Base-by-base conservation (phyloP, 1,140 invertebrate species). In the Mya arenaria region DNA sequence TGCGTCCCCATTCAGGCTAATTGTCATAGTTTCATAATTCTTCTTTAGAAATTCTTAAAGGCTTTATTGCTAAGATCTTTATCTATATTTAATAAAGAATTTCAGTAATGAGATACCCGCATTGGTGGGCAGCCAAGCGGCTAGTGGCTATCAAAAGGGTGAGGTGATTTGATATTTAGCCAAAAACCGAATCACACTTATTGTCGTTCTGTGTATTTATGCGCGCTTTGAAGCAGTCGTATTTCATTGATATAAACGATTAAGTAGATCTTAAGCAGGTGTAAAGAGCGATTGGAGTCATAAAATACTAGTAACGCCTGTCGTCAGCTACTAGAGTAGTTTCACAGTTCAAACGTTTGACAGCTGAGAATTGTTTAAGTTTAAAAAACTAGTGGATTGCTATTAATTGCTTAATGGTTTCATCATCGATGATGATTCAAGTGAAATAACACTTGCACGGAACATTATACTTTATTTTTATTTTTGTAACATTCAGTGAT, bases 241-340 rank as follows among this genome's bases (percentile, higher is more conserved):
- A 44, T 68, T 80, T 71, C 77, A 80, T 80, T 80, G 77, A 80
- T 69, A 80, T 32, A 41, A 32, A 37, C 19, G 39, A 37, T 37
- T 80, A 80, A 23, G 37, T n/a, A n/a, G n/a, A n/a, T n/a, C n/a
- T n/a, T n/a, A n/a, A 23, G 36, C 65, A 80, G 77, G 77, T 80
- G 77, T 80, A 80, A 63, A 55, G 39, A 25, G 30, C 36, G 39
- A 55, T n/a, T 36, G 69, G 63, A 32, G 73, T 52, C 41, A 52
- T 48, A n/a, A n/a, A n/a, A n/a, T n/a, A n/a, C n/a, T n/a, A n/a
- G n/a, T n/a, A n/a, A n/a, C n/a, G n/a, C n/a, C n/a, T n/a, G n/a
- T n/a, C n/a, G n/a, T n/a, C n/a, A n/a, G n/a, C n/a, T n/a, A n/a
- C n/a, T n/a, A n/a, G n/a, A n/a, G n/a, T n/a, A n/a, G n/a, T n/a